Conservation (phyloP, 2,888 invertebrate species). For the Ichneumoninae sp. region DNA sequence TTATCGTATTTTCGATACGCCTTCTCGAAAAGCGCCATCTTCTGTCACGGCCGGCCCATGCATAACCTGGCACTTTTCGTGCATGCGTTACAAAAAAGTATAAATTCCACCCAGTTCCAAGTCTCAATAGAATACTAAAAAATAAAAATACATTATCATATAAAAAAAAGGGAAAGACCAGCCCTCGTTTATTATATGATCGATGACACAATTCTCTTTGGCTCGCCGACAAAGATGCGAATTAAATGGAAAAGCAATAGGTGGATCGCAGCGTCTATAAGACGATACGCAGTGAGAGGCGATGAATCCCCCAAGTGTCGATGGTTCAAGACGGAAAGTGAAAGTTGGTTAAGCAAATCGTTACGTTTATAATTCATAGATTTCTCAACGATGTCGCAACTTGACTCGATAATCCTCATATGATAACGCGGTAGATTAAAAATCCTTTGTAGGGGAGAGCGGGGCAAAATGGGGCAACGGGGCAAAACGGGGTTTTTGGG, state of each 20-base stretch:
- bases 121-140: too few species aligned
- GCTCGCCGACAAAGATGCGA: slow-evolving; percentile 40
- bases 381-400: not conserved
- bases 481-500: too few species aligned
- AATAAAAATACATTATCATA: too few species aligned
- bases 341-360: not conserved
- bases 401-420: not conserved
- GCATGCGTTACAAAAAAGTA: too few species aligned
- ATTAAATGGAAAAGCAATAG: slow-evolving; percentile 46
- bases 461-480: too few species aligned
- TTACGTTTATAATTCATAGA: not conserved
- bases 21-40: too few species aligned
- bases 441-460: not conserved
- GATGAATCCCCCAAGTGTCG: slow-evolving; percentile 1
- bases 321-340: not conserved
- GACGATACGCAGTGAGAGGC: not conserved
- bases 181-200: slow-evolving; percentile 39
- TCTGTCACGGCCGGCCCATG: too few species aligned
- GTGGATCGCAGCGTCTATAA: slow-evolving; percentile 26
- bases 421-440: not conserved
- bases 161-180: not conserved
- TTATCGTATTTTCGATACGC: too few species aligned
- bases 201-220: slow-evolving; percentile 46
- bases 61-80: too few species aligned
- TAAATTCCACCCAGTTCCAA: too few species aligned